Evolutionary conservation across 2,888 invertebrate genomes (phyloP).

Genomic region (Melanostoma scalare): DNA sequence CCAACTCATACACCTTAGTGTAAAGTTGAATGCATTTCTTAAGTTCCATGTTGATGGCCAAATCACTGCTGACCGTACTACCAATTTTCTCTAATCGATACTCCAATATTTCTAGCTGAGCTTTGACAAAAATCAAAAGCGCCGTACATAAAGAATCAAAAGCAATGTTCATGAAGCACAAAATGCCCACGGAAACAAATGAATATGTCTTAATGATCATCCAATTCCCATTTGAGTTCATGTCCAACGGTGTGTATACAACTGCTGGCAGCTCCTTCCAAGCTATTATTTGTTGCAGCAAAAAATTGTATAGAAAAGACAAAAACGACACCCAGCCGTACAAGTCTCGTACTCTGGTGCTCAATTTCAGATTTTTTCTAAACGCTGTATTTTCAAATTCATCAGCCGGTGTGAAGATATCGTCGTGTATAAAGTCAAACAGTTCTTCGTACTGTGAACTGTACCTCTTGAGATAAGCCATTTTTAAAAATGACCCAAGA

Average conservation of each 20-base stretch:
- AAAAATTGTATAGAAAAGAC: background rate
- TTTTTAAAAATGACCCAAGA: slow-evolving; percentile 11
- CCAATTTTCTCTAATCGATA: slow-evolving; percentile 76
- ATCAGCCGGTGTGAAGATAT: slow-evolving; percentile 15
- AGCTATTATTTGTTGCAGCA: slow-evolving; percentile 63
- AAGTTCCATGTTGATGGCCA: slow-evolving; percentile 70
- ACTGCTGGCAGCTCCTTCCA: slow-evolving; percentile 72
- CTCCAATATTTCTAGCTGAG: slow-evolving; percentile 77
- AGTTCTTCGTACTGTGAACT: background rate
- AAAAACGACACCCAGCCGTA: background rate
- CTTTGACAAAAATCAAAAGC: slow-evolving; percentile 75
- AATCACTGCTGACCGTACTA: slow-evolving; percentile 15
- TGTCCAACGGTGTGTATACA: slow-evolving; percentile 74
- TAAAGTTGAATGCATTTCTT: slow-evolving; percentile 75
- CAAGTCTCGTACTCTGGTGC: slow-evolving; percentile 3
- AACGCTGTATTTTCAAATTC: slow-evolving; percentile 6
- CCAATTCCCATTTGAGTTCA: slow-evolving; percentile 66
- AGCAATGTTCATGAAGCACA: slow-evolving; percentile 74
- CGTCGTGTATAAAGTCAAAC: background rate
- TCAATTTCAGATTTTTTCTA: background rate
- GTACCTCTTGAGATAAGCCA: background rate
- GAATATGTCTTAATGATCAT: slow-evolving; percentile 61
- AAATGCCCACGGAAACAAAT: slow-evolving; percentile 4
- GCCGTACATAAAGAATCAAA: slow-evolving; percentile 77
- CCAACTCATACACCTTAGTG: slow-evolving; percentile 72